Evolutionary conservation across 1,140 invertebrate genomes (phyloP).

Genomic region (Drosophila watanabei): DNA sequence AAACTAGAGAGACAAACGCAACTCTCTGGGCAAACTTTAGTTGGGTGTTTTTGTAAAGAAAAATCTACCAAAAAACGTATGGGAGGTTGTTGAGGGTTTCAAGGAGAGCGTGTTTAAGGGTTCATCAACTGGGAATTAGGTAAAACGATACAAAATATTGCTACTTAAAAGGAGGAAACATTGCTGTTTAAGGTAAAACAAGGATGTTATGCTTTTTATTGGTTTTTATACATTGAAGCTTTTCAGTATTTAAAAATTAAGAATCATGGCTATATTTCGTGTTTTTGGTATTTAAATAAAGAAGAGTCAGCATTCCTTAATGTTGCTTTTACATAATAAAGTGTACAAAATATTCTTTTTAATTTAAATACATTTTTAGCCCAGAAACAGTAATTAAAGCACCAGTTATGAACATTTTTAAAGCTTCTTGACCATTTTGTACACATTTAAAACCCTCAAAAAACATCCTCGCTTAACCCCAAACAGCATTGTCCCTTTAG

Average conservation of each 20-base stretch:
- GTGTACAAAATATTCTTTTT: neutral
- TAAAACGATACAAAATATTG: constrained; percentile 28
- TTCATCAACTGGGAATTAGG: constrained; percentile 43
- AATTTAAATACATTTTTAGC: neutral
- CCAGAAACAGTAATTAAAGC: too few species aligned
- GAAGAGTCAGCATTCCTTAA: neutral
- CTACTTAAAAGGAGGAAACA: constrained; percentile 12
- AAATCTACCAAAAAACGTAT: constrained; percentile 41
- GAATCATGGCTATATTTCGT: too few species aligned
- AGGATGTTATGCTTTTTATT: neutral
- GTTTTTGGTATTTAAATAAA: neutral
- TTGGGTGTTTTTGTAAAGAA: neutral
- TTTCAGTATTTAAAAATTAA: neutral
- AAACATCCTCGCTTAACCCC: neutral
- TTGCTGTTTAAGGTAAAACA: neutral
- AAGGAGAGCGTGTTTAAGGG: constrained; percentile 8
- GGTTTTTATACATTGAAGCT: neutral
- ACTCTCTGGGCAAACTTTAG: constrained; percentile 31
- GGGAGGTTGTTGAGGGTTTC: neutral
- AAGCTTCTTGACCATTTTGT: accelerated
- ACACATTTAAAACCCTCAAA: neutral
- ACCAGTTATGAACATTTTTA: accelerated
- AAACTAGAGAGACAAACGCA: constrained; percentile 29
- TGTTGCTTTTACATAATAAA: neutral
- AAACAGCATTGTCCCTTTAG: too few species aligned